These are phyloP conservation scores for Pelagia noctiluca DNA, from an alignment of 30 jellyfish, hydroid and myxozoan genomes.

Conservation along the genomic window DNA sequence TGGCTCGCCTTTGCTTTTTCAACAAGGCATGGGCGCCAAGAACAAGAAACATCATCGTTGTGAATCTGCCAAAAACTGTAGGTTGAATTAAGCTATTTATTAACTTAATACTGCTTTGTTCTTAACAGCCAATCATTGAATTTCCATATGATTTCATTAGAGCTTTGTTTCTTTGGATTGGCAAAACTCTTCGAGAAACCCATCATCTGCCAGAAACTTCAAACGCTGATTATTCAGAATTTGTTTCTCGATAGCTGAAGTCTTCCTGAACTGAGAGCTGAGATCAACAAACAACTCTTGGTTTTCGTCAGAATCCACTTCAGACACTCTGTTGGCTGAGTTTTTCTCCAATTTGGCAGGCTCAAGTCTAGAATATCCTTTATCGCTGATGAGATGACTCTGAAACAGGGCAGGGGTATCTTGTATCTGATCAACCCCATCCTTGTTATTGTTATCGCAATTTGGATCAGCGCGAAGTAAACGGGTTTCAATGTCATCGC, in stretches of 20 bases:
- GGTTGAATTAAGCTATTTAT: no score
- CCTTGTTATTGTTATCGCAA: neutral
- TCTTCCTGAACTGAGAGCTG: constrained; percentile 22
- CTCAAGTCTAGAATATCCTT: constrained; percentile 9
- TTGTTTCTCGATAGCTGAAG: neutral
- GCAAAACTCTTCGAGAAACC: neutral
- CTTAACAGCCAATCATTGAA: no score
- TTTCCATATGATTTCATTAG: neutral
- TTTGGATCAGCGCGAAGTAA: no score
- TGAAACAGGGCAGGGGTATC: neutral
- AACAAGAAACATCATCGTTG: no score
- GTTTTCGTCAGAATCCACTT: constrained; percentile 27
- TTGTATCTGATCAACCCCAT: neutral
- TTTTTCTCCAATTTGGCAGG: no score
- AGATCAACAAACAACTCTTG: constrained; percentile 64
- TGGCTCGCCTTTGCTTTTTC: no score
- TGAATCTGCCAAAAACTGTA: no score
- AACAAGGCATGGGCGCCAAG: no score
- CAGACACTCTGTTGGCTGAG: neutral
- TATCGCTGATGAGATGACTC: neutral
- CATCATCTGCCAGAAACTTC: neutral
- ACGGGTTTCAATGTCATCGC: no score
- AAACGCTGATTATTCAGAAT: neutral
- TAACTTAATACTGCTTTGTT: no score
- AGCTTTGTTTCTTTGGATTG: constrained; percentile 4